These are phyloP conservation scores for Ianthella basta DNA, from an alignment of 37 sponge, comb jelly and placozoan species.

Conservation along the genomic window DNA sequence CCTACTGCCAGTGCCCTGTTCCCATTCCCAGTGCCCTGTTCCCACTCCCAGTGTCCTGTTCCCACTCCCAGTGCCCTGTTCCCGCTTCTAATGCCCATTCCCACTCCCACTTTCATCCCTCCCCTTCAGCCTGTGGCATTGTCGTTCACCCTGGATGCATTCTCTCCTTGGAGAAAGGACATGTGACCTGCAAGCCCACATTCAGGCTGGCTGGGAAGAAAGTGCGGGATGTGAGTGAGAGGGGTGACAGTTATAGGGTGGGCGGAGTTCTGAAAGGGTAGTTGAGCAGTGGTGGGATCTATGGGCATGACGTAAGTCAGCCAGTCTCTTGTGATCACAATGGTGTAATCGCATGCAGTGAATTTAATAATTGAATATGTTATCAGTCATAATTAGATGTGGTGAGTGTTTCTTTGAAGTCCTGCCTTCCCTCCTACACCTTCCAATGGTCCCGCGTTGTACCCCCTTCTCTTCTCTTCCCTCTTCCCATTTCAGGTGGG, in stretches of 20 bases:
- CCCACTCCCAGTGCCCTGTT: neutral
- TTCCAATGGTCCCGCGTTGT: too few species aligned
- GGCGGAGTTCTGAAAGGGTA: neutral
- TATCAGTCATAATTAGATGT: too few species aligned
- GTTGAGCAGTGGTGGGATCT: neutral
- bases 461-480: too few species aligned
- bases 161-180: slow-evolving; percentile 49
- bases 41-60: neutral
- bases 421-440: neutral
- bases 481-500: neutral
- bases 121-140: slow-evolving; percentile 60
- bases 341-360: neutral
- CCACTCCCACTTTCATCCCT: neutral
- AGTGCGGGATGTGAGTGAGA: slow-evolving; percentile 57
- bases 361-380: too few species aligned
- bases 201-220: slow-evolving; percentile 76
- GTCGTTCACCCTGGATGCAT: slow-evolving; percentile 67
- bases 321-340: neutral
- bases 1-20: neutral
- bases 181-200: slow-evolving; percentile 67
- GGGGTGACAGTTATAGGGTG: neutral
- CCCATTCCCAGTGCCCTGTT: neutral
- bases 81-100: neutral
- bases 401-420: neutral
- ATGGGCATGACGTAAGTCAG: neutral